Percentiles rank a stretch among this genome's conserved stretches.
Evolutionary conservation across 2,888 invertebrate species (phyloP).

Genomic region (Steinernema scapterisci): DNA sequence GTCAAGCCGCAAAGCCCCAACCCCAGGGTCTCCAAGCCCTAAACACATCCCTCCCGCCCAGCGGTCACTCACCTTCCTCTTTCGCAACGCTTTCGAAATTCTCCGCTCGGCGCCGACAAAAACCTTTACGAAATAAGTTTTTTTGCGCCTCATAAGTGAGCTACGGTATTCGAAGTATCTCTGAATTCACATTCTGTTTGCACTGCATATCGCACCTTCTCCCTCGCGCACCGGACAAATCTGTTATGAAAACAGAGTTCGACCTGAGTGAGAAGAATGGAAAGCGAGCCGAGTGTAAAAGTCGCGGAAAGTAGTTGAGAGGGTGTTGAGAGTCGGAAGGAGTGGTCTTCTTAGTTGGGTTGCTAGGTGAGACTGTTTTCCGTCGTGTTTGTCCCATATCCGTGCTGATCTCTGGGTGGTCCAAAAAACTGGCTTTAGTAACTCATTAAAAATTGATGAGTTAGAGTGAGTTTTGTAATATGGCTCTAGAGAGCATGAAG

Average conservation of each 20-base stretch:
- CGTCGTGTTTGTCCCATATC: too few relatives aligned
- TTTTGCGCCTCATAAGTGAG: background rate
- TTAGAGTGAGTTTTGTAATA: too few relatives aligned
- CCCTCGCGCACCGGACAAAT: background rate
- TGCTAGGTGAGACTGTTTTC: constrained; percentile 23
- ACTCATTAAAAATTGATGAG: too few relatives aligned
- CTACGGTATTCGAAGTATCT: background rate
- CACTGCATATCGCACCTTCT: constrained; percentile 14
- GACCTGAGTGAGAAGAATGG: background rate
- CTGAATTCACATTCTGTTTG: constrained; percentile 16
- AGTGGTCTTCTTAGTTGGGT: background rate
- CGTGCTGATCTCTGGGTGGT: too few relatives aligned
- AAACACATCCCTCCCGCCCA: too few relatives aligned
- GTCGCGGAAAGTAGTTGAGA: background rate
- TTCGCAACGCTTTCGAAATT: constrained; percentile 26
- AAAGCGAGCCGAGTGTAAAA: background rate
- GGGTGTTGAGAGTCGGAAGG: too few relatives aligned
- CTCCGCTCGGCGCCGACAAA: background rate
- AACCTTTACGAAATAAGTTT: background rate
- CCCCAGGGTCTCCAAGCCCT: too few relatives aligned
- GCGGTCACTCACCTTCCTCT: background rate
- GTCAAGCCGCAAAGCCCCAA: too few relatives aligned
- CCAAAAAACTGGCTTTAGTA: too few relatives aligned
- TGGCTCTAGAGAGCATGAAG: background rate
- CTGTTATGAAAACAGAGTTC: constrained; percentile 27